Evolutionary conservation across 2,113 vertebrate species (phyloP).

Genomic region (Pseudolaguvia tuberculata): DNA sequence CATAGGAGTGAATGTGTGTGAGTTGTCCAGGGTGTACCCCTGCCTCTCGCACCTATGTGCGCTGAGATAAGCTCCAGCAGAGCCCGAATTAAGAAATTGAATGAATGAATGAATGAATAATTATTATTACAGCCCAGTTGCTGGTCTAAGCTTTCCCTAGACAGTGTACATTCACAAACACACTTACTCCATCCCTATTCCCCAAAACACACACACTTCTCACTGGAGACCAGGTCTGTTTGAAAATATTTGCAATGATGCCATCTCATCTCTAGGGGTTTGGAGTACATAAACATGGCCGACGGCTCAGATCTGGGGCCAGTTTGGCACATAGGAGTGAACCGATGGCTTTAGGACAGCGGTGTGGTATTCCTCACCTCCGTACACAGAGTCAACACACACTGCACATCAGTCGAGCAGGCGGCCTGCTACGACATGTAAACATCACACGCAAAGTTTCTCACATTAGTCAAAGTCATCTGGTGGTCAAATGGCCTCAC

Average conservation of each 20-base stretch:
- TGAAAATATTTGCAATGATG: conserved; percentile 62
- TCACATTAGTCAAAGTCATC: conserved; percentile 50
- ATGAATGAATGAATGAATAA: too few species aligned
- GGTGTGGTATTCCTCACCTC: conserved; percentile 63
- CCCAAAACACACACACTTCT: conserved; percentile 40
- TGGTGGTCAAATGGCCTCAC: conserved; percentile 37
- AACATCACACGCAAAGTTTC: conserved; percentile 48
- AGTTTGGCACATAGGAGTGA: conserved; percentile 29
- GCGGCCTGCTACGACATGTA: conserved; percentile 41
- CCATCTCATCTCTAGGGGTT: conserved; percentile 65
- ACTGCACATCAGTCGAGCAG: conserved; percentile 42
- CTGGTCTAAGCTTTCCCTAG: too few species aligned
- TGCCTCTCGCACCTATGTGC: too few species aligned
- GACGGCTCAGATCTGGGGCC: conserved; percentile 52
- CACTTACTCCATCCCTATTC: background rate
- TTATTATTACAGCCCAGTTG: too few species aligned
- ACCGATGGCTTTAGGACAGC: conserved; percentile 59
- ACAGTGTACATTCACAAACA: too few species aligned
- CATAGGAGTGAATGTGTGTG: too few species aligned
- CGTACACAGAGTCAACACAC: conserved; percentile 40
- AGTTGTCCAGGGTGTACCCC: too few species aligned
- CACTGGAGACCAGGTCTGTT: conserved; percentile 44
- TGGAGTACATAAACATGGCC: conserved; percentile 56
- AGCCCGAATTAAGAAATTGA: too few species aligned
- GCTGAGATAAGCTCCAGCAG: too few species aligned